Percentiles rank a stretch among this genome's conserved stretches.
Conservation (phyloP, 2,888 invertebrate genomes). For the Patella pellucida region DNA sequence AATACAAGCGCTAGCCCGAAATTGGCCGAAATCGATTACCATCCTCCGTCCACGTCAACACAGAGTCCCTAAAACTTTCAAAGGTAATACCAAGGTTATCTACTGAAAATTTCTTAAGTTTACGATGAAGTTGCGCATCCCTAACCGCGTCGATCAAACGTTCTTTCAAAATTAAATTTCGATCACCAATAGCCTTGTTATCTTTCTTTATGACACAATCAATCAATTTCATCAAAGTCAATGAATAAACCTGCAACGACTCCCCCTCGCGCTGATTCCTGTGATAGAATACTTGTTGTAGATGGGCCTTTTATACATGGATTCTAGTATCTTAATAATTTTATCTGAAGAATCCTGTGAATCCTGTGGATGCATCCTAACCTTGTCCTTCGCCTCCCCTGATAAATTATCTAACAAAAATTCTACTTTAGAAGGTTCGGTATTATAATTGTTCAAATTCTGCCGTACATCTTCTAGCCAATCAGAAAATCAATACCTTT, state of each 20-base stretch:
- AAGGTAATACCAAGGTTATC: not conserved
- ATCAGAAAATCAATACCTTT: not conserved
- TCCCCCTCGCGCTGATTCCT: not conserved
- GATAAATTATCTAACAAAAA: constrained; percentile 3
- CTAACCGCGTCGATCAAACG: not conserved
- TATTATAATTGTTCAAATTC: not conserved
- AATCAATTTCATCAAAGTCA: not conserved
- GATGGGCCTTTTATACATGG: too few relatives aligned
- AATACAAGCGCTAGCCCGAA: too few relatives aligned
- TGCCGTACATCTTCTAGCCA: not conserved
- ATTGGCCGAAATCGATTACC: too few relatives aligned
- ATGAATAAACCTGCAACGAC: not conserved
- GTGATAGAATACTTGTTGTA: not conserved
- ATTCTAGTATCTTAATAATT: not conserved
- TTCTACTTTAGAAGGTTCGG: constrained; percentile 4
- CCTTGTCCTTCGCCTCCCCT: not conserved
- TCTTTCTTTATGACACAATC: not conserved
- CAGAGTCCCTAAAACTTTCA: not conserved
- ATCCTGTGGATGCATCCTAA: not conserved
- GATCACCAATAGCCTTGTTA: not conserved
- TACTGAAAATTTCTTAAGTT: not conserved
- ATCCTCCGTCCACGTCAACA: not conserved
- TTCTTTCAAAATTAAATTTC: not conserved
- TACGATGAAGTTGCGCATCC: not conserved
- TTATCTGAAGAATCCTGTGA: not conserved